Evolutionary conservation across 2,888 invertebrate genomes (phyloP).

Genomic region (Drosophila rubida): DNA sequence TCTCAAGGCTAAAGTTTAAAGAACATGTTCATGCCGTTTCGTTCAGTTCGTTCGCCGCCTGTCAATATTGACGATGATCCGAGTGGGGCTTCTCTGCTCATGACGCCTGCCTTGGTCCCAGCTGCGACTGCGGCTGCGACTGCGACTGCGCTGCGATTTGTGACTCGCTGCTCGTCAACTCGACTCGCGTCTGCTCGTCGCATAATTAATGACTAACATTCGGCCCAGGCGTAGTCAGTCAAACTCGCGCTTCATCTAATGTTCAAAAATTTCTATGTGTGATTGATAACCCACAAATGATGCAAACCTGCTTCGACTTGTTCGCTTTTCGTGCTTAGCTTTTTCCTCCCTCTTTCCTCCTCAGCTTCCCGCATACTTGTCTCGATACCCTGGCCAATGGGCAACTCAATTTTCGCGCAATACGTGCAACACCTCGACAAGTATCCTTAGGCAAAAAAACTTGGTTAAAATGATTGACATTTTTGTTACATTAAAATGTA

Average conservation of each 20-base stretch:
- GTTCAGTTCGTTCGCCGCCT: constrained; percentile 39
- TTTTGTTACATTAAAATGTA: neutral
- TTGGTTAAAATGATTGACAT: neutral
- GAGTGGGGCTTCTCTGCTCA: constrained; percentile 21
- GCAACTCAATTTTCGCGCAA: neutral
- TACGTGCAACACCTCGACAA: neutral
- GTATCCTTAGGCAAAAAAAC: neutral
- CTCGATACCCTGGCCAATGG: constrained; percentile 26
- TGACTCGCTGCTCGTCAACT: neutral
- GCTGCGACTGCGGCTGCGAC: constrained; percentile 18
- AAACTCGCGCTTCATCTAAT: constrained; percentile 79
- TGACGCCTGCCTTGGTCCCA: constrained; percentile 15
- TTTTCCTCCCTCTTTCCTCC: neutral
- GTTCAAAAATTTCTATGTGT: constrained; percentile 74
- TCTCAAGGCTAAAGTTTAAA: constrained; percentile 79
- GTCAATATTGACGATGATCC: constrained; percentile 79
- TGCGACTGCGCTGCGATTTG: neutral
- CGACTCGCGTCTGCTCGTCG: constrained; percentile 40
- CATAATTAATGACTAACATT: constrained; percentile 81
- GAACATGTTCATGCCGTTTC: constrained; percentile 68
- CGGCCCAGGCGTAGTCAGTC: constrained; percentile 79
- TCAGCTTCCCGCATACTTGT: constrained; percentile 7
- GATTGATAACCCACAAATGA: constrained; percentile 79
- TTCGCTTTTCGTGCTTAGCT: constrained; percentile 45
- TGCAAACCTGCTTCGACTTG: constrained; percentile 69